Percentiles rank a stretch among this genome's conserved stretches.
Evolutionary conservation across 1,140 invertebrate species (phyloP).

Genomic region (Pachypeltis micranthus): DNA sequence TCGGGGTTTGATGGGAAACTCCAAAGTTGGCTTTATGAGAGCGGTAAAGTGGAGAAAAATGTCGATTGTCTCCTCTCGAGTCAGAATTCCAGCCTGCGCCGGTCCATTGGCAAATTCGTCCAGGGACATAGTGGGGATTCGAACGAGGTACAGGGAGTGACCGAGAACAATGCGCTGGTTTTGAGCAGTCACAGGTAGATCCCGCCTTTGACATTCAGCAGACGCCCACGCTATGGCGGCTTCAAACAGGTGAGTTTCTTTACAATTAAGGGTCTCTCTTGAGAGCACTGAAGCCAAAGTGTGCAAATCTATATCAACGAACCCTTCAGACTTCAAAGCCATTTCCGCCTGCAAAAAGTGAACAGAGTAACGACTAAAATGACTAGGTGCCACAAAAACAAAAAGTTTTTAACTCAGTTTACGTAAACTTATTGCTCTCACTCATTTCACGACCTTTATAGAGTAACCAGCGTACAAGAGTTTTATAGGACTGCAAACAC

Average conservation of each 20-base stretch:
- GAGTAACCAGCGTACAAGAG: too few species aligned
- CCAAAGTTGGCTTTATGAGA: slow-evolving; percentile 63
- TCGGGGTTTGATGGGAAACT: slow-evolving; percentile 67
- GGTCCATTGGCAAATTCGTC: slow-evolving; percentile 86
- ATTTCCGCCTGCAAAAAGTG: slow-evolving; percentile 66
- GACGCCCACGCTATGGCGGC: slow-evolving; percentile 80
- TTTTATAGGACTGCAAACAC: too few species aligned
- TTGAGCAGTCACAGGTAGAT: slow-evolving; percentile 52
- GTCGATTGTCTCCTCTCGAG: slow-evolving; percentile 79
- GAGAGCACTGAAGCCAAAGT: slow-evolving; percentile 77
- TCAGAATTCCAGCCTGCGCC: slow-evolving; percentile 76
- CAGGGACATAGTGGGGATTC: slow-evolving; percentile 79
- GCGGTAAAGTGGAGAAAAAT: slow-evolving; percentile 84
- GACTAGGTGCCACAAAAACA: too few species aligned
- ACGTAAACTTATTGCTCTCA: too few species aligned
- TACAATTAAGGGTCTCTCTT: slow-evolving; percentile 80
- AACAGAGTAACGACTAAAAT: neutral
- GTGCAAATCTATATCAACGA: slow-evolving; percentile 80
- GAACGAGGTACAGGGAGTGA: slow-evolving; percentile 67
- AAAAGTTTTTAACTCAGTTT: too few species aligned
- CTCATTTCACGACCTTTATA: too few species aligned
- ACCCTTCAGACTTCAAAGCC: slow-evolving; percentile 83
- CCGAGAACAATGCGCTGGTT: slow-evolving; percentile 58
- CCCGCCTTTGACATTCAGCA: slow-evolving; percentile 68
- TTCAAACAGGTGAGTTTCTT: slow-evolving; percentile 79